Percentiles rank a stretch among this genome's conserved stretches.
Conservation (phyloP, 2,113 vertebrate species). For the Spheniscus mendiculus region DNA sequence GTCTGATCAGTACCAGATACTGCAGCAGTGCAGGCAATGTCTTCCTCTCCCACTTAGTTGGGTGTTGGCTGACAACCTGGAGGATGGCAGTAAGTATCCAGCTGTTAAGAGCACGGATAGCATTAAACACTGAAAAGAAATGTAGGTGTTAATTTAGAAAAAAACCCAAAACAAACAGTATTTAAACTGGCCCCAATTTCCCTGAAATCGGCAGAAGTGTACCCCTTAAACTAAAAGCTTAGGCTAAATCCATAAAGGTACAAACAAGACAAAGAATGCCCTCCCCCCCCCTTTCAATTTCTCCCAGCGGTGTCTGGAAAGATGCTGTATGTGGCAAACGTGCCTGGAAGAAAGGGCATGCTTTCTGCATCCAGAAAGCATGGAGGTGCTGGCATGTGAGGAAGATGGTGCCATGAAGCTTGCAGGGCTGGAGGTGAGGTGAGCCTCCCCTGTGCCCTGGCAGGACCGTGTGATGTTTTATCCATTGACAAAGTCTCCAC, state of each 20-base stretch:
- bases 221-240: not conserved
- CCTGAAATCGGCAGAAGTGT: not conserved
- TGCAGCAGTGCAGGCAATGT: not conserved
- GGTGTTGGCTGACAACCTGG: not conserved
- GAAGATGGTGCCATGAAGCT: accelerated
- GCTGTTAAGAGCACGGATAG: not conserved
- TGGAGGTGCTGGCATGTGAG: not conserved
- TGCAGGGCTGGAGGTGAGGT: not conserved
- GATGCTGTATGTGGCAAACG: accelerated
- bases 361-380: not conserved
- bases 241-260: not conserved
- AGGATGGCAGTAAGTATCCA: not conserved
- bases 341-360: not conserved
- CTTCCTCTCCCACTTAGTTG: not conserved
- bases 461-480: not conserved
- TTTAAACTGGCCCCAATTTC: not conserved
- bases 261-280: not conserved
- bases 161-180: not conserved
- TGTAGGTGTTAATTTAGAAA: not conserved
- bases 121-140: not conserved
- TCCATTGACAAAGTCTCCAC: not conserved
- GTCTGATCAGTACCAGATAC: not conserved
- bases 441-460: not conserved
- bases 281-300: not conserved
- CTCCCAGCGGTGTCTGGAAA: not conserved